A percentile compares a stretch with the other conserved stretches of the same genome.
Conservation (phyloP, 2,113 vertebrate genomes). For the Ciconia boyciana region DNA sequence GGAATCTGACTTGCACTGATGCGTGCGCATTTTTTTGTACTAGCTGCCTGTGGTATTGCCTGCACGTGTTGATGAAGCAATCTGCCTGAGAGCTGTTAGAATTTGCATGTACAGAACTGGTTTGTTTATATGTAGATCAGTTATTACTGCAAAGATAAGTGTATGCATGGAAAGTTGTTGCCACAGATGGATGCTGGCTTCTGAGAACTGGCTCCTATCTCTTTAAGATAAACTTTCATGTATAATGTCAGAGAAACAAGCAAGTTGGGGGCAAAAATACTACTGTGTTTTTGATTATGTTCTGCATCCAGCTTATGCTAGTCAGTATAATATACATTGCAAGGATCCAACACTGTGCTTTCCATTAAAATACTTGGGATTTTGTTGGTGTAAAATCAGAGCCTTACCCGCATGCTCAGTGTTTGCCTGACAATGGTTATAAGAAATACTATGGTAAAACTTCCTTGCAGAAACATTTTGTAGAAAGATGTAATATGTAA, state of each 20-base stretch:
- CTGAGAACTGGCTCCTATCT: not conserved
- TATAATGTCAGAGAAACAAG: not conserved
- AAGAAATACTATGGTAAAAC: not conserved
- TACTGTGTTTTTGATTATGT: not conserved
- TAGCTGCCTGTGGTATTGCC: not conserved
- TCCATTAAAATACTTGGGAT: not conserved
- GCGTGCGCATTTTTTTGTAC: not conserved
- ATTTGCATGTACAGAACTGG: not conserved
- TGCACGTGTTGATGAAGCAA: slow-evolving; percentile 19
- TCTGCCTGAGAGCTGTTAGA: slow-evolving; percentile 26
- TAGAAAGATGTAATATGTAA: not conserved
- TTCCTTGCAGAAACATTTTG: not conserved
- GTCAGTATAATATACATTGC: not conserved
- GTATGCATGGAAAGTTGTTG: not conserved
- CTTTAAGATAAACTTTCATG: slow-evolving; percentile 2
- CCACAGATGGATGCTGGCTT: not conserved
- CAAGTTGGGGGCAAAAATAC: not conserved
- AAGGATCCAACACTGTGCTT: not conserved
- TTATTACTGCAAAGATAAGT: not conserved
- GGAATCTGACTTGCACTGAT: not conserved
- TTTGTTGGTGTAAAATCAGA: not conserved
- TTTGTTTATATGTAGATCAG: slow-evolving; percentile 39
- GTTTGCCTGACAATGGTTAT: not conserved
- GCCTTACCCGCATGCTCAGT: not conserved
- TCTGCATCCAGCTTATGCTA: not conserved